Evolutionary conservation across 2,113 vertebrate species (phyloP), one percentile per base, ranked within the genome.

Genomic region (Caranx ignobilis): DNA sequence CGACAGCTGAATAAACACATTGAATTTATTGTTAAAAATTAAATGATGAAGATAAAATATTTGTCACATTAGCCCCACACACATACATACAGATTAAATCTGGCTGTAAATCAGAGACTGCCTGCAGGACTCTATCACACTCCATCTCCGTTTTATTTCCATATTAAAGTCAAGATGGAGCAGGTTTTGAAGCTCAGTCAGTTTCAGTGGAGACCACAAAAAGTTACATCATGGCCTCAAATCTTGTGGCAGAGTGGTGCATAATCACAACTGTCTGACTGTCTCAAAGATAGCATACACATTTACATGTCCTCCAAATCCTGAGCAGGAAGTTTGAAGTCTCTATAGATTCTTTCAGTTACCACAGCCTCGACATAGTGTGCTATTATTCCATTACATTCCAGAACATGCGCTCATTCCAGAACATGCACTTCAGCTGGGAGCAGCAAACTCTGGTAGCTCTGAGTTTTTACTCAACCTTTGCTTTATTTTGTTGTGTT

Each of bases 1-100:
- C 48, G 26, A 48, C 26, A 21, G 47, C 50, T 64, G 55, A 65
- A 16, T 55, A 72, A 41, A 56, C 55, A 19, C 5, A 32, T 54
- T 39, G 11, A 35, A 50, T 54, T 15, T 71, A 55, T 67, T 21
- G 50, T 21, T 74, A 15, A 5, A 61, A 45, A 75, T 69, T 13
- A 35, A 78, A 69, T 50, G 31, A 67, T 54, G 35, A 31, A 35
- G 61, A 45, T 71, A 32, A 69, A 67, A 62, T 59, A 47, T 54
- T 13, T 55, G 39, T 54, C 60, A 37, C 2, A 18, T 31, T 11
- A 35, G 50, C 55, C 15, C 31, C 9, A 34, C 61, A 26, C 12
- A n/a, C 32, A 65, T 10, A 26, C 12, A n/a, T 21, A 65, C 18
- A 41, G 32, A 60, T 2, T 4, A 74, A 26, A 61, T 54, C 0